These are phyloP conservation scores for Belonocnema kinseyi DNA, from an alignment of 1,140 invertebrate species.

Conservation along the genomic window DNA sequence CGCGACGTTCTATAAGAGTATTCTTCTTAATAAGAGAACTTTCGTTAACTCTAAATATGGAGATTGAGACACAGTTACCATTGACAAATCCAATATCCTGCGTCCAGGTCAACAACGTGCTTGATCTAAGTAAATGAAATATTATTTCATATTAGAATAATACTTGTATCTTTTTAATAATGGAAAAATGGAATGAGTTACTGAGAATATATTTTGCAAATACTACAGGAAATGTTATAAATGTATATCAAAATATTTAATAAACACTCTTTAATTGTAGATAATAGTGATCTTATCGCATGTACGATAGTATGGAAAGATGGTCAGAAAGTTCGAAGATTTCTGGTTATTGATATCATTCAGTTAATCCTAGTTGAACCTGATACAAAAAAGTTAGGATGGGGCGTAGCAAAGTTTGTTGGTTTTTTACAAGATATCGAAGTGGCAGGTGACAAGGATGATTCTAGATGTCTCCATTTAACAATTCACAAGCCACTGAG, in stretches of 20 bases:
- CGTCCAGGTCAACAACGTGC: constrained; percentile 92
- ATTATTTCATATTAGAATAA: constrained; percentile 6
- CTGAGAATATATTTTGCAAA: too few species aligned
- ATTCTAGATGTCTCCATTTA: constrained; percentile 95
- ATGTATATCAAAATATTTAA: too few species aligned
- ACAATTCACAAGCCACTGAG: constrained; percentile 91
- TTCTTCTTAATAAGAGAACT: constrained; percentile 95
- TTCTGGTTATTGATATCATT: constrained; percentile 95
- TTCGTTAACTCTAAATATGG: constrained; percentile 86
- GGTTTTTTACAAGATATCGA: constrained; percentile 90
- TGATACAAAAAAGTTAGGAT: constrained; percentile 92
- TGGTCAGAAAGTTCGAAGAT: constrained; percentile 91
- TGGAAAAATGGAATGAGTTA: not conserved
- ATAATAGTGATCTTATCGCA: constrained; percentile 97
- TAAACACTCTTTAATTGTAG: constrained; percentile 76
- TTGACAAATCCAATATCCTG: constrained; percentile 93
- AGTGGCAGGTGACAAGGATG: constrained; percentile 93
- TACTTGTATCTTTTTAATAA: constrained; percentile 30
- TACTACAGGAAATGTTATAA: too few species aligned
- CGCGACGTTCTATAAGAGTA: constrained; percentile 93
- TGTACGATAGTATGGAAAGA: constrained; percentile 95
- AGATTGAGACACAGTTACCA: constrained; percentile 91
- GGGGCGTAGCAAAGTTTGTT: constrained; percentile 97
- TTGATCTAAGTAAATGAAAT: constrained; percentile 91
- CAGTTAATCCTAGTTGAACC: constrained; percentile 98